phyloP scores from a whole-genome alignment of 2,888 invertebrate genomes.

The Lasioglossum lativentre region DNA sequence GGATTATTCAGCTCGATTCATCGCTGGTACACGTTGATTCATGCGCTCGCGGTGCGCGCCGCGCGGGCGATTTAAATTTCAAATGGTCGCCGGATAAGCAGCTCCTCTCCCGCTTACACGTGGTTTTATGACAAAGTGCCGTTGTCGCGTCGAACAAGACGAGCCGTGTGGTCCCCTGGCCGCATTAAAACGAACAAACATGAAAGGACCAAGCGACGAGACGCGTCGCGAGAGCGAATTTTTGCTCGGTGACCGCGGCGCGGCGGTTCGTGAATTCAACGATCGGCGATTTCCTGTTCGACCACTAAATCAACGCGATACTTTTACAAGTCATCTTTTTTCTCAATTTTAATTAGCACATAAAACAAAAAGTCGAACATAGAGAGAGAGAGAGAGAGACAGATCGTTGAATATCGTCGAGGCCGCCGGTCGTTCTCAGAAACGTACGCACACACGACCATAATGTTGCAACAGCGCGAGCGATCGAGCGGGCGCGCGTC shows the following conservation, averaged over 20 bases:
- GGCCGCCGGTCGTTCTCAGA: constrained; percentile 16
- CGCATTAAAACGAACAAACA: constrained; percentile 57
- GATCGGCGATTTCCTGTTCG: constrained; percentile 8
- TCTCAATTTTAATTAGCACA: constrained; percentile 25
- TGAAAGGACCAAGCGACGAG: constrained; percentile 22
- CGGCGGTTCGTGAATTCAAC: constrained; percentile 3
- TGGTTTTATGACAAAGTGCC: constrained; percentile 76
- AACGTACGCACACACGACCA: background rate
- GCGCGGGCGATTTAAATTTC: constrained; percentile 73
- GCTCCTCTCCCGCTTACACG: constrained; percentile 64
- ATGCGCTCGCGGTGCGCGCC: constrained; percentile 53
- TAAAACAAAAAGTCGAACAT: constrained; percentile 9
- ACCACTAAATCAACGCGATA: background rate
- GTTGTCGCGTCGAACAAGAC: constrained; percentile 73
- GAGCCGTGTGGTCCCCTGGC: constrained; percentile 60
- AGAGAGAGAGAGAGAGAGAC: background rate
- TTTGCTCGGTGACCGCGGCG: constrained; percentile 13
- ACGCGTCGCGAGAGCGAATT: constrained; percentile 11
- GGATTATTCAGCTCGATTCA: constrained; percentile 57
- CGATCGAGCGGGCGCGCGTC: constrained; percentile 12
- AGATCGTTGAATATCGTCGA: constrained; percentile 11
- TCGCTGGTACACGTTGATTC: constrained; percentile 63
- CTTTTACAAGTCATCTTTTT: background rate
- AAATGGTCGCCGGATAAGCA: constrained; percentile 71
- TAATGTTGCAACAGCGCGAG: background rate